Evolutionary conservation across 2,888 invertebrate genomes (phyloP).

Genomic region (Rhyacophila evoluta): DNA sequence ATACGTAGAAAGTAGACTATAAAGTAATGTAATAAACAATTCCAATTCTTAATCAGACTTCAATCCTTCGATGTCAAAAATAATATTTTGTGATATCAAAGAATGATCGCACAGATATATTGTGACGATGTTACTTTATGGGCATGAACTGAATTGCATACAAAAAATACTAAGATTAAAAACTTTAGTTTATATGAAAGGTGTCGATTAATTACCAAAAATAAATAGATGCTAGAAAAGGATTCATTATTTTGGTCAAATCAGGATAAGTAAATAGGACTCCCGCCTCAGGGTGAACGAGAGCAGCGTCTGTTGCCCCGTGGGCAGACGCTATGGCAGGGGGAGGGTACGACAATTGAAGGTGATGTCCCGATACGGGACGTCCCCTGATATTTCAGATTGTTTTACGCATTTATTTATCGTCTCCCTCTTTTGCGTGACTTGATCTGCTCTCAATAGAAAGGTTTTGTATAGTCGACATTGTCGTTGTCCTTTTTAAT

Average conservation of each 20-base stretch:
- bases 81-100: no score
- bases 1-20: no score
- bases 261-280: neutral
- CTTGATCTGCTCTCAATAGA: neutral
- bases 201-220: no score
- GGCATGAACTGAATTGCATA: no score
- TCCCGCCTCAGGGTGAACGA: neutral
- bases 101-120: no score
- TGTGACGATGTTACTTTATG: no score
- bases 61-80: no score
- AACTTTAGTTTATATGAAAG: no score
- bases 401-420: constrained; percentile 1
- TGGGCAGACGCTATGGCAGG: neutral
- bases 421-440: neutral
- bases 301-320: neutral
- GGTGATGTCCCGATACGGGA: constrained; percentile 8
- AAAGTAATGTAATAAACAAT: no score
- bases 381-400: neutral
- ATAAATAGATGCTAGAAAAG: no score
- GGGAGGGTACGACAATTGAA: neutral
- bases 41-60: no score
- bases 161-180: no score
- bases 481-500: neutral
- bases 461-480: neutral
- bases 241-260: neutral